A percentile compares a stretch with the other conserved stretches of the same genome.
These are phyloP conservation scores for Ceratina japonica DNA, from an alignment of 1,140 invertebrate genomes.

Conservation along the genomic window DNA sequence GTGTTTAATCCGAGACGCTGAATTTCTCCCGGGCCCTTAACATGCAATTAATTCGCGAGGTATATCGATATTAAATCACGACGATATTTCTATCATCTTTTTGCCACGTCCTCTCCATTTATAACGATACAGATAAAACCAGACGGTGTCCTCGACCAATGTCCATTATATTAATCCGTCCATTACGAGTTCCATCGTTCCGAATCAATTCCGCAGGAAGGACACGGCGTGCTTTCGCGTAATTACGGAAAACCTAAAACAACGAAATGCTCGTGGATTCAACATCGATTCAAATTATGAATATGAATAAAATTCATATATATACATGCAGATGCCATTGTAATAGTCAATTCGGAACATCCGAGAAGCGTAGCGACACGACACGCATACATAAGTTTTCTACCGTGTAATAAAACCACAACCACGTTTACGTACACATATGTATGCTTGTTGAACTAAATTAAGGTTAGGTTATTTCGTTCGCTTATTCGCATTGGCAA, in stretches of 20 bases:
- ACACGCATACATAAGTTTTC: not conserved
- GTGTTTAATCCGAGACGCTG: slow-evolving; percentile 12
- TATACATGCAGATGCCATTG: slow-evolving; percentile 2
- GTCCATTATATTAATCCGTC: not conserved
- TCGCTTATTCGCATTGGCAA: not conserved
- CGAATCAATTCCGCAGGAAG: slow-evolving; percentile 3
- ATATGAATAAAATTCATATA: slow-evolving; percentile 40
- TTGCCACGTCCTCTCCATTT: not conserved
- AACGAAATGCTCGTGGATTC: not conserved
- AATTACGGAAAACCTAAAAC: slow-evolving; percentile 12
- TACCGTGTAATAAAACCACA: not conserved
- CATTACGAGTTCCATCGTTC: no score
- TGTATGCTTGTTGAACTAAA: not conserved
- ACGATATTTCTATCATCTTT: not conserved
- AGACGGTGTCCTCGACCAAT: not conserved
- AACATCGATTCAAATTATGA: slow-evolving; percentile 36
- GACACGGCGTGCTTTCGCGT: not conserved
- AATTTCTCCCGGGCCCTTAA: slow-evolving; percentile 18
- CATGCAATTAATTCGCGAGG: slow-evolving; percentile 17
- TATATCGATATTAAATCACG: slow-evolving; percentile 3
- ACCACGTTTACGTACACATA: not conserved
- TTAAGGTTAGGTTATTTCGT: no score
- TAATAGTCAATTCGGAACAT: slow-evolving; percentile 2
- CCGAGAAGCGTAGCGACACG: not conserved
- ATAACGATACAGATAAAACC: not conserved